Percentiles rank a stretch among this genome's conserved stretches.
Conservation (phyloP, 1,140 invertebrate species). For the Atta colombica region DNA sequence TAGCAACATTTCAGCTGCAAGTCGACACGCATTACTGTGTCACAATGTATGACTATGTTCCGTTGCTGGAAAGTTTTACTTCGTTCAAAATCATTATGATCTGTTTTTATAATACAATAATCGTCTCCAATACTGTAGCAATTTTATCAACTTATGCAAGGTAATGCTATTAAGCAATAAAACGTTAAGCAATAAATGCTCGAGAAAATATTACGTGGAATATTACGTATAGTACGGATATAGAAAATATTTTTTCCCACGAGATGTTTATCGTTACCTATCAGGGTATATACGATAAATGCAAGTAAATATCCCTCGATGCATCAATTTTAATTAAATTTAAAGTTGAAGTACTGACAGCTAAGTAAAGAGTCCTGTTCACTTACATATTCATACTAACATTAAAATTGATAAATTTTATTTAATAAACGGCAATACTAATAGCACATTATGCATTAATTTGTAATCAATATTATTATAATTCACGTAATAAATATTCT, state of each 20-base stretch:
- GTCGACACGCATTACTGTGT: too few relatives aligned
- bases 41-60: too few relatives aligned
- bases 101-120: not conserved
- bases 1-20: too few relatives aligned
- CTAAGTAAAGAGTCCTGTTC: slow-evolving; percentile 16
- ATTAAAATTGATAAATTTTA: slow-evolving; percentile 21
- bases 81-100: not conserved
- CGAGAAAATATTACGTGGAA: not conserved
- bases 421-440: not conserved
- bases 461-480: not conserved
- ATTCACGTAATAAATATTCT: not conserved
- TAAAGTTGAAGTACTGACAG: slow-evolving; percentile 63
- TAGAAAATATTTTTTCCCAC: slow-evolving; percentile 39
- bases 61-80: not conserved
- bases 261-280: slow-evolving; percentile 13
- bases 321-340: slow-evolving; percentile 67
- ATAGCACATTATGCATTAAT: slow-evolving; percentile 6
- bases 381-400: not conserved
- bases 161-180: not conserved
- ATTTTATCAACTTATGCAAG: not conserved
- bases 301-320: slow-evolving; percentile 55
- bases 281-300: slow-evolving; percentile 57
- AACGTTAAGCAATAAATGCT: not conserved
- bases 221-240: not conserved
- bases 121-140: not conserved